Conservation (phyloP, 2,888 invertebrate species). For the Caenorhabditis imperialis region DNA sequence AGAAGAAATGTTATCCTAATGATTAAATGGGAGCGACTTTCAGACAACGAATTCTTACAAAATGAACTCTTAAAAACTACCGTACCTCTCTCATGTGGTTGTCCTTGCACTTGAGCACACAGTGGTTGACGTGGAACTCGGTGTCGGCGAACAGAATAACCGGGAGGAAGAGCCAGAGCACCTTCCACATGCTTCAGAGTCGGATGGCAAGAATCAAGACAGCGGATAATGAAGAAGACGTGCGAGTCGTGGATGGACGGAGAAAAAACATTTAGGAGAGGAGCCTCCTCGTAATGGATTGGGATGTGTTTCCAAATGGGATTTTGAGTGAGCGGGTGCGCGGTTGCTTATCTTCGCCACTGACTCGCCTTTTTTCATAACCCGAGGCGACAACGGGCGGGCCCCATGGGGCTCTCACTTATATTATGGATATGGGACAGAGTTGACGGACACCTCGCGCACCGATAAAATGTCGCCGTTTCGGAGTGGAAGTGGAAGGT, state of each 20-base stretch:
- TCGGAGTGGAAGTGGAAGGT: not conserved
- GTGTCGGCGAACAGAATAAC: constrained; percentile 15
- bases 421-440: constrained; percentile 43
- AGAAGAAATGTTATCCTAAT: no score
- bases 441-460: constrained; percentile 24
- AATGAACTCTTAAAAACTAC: no score
- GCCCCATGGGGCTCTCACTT: constrained; percentile 47
- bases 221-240: constrained; percentile 34
- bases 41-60: no score
- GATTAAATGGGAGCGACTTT: no score
- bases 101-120: constrained; percentile 67
- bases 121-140: constrained; percentile 59
- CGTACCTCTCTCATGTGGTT: constrained; percentile 69
- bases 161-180: constrained; percentile 19
- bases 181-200: constrained; percentile 8
- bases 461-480: constrained; percentile 30
- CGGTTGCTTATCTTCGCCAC: constrained; percentile 46
- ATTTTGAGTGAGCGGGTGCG: constrained; percentile 27
- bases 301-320: constrained; percentile 48
- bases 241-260: constrained; percentile 24
- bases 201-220: constrained; percentile 32
- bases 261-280: constrained; percentile 47
- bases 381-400: constrained; percentile 52
- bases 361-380: constrained; percentile 48
- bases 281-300: constrained; percentile 48